Conservation (phyloP, 2,113 vertebrate species). For the Thalassarche chlororhynchos region DNA sequence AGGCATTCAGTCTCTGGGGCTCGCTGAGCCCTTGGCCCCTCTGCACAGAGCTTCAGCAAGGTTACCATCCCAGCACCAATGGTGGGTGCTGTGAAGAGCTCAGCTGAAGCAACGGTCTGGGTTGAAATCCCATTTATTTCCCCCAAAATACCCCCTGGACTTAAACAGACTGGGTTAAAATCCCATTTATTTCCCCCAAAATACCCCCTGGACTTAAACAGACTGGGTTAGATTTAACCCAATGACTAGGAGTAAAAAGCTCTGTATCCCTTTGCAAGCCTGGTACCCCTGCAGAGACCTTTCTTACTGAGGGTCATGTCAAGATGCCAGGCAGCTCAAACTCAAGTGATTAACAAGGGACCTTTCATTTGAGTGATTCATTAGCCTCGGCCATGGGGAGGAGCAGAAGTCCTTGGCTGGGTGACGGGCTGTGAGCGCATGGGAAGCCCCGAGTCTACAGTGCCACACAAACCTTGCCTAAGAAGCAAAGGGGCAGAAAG, state of each 20-base stretch:
- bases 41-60: neutral
- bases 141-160: neutral
- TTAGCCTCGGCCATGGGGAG: neutral
- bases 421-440: neutral
- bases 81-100: neutral
- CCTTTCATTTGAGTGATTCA: neutral
- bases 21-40: neutral
- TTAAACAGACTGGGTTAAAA: neutral
- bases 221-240: neutral
- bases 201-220: neutral
- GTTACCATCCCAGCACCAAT: neutral
- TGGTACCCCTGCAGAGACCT: neutral
- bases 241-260: neutral
- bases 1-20: neutral
- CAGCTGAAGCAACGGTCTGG: neutral
- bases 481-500: neutral
- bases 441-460: neutral
- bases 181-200: neutral
- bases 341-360: neutral
- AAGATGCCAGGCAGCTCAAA: neutral
- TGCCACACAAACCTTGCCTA: neutral
- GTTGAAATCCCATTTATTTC: neutral
- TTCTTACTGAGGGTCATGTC: neutral
- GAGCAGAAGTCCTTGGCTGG: neutral
- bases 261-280: neutral